Base-by-base conservation (phyloP, 2,797 vertebrate genomes). In the Moxostoma hubbsi region DNA sequence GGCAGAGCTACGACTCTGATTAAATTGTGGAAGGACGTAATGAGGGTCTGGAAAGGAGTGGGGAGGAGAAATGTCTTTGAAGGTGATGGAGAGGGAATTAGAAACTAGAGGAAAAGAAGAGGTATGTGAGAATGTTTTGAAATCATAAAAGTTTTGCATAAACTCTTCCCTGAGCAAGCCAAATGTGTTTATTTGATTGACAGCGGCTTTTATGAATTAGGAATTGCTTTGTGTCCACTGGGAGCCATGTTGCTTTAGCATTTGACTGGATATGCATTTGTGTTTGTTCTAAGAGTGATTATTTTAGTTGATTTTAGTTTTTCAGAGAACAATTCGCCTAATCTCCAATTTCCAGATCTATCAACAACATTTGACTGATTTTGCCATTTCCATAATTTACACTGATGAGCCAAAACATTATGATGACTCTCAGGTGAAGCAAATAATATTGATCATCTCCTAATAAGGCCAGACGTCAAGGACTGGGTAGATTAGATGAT, bases 1-100 rank as follows among this genome's bases (percentile, higher is more conserved):
- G 76, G 81, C 81, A 85, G 79, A 65, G 67, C 73, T 64, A 73
- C 53, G 15, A 70, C 75, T 77, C 79, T 82, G 81, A 86, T 86
- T 84, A 84, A 81, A 88, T 79, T 76, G 79, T 84, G 77, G 55
- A 61, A 51, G 70, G 18, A 73, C 66, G 55, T 45, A 80, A 65
- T 59, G 72, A 73, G 45, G n/a, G 51, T 50, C 11, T 51, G 61
- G 47, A 18, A 49, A 61, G 16, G 58, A 64, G 57, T 54, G 75
- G 62, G 74, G 57, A 36, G 9, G 61, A 67, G 24, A 49, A 47
- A 59, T 59, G 47, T 51, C 24, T 13, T 67, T 13, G 51, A 13
- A 16, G 55, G 54, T 46, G 77, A 75, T 49, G 58, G 47, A 36
- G 70, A 67, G 70, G 16, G 50, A 59, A 59, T 16, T 62, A 24